Base-by-base conservation (phyloP, 1,140 invertebrate genomes). In the Drosophila melanica region DNA sequence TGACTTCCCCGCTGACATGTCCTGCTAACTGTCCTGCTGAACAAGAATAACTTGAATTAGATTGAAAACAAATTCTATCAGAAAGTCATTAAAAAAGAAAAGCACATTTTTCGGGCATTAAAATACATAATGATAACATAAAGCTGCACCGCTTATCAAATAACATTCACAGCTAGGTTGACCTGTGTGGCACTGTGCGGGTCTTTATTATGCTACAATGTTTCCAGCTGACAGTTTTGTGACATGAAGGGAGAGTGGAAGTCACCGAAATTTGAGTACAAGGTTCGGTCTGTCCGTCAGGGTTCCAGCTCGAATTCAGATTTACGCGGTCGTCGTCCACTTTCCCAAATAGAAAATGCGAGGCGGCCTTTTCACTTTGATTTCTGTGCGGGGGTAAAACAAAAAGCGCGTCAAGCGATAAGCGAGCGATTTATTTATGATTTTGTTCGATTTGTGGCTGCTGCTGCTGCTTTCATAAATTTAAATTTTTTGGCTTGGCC, bases 351-450 rank as follows among this genome's bases (percentile, higher is more conserved):
- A 35, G 67, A 69, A 78, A 78, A 82, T 73, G 55, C 48, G 3
- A 0, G 51, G 75, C 82, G 81, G 81, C 82, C 41, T 73, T 86
- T 81, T 63, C 57, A 51, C 81, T 86, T 86, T 86, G 81, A 86
- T 70, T 74, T 63, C 11, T 14, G 8, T 47, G 47, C 30, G 58
- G 41, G 50, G 33, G 33, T 35, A 35, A 55, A 60, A 59, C 53
- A 50, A 64, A 60, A 45, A 37, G 30, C 44, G 48, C 37, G 44
- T 18, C 27, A 4, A 37, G 72, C 67, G 82, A 87, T 87, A 87
- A 87, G 82, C 84, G 59, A 58, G 63, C 82, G 82, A 87, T 87
- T 87, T 87, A 87, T 87, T 87, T 87, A 87, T 87, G 82, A 87
- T 87, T 87, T 82, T 50, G 68, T 89, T 79, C 78, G 79, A 87